phyloP scores from a whole-genome alignment of 2,113 vertebrate species.

The Helogale parvula region DNA sequence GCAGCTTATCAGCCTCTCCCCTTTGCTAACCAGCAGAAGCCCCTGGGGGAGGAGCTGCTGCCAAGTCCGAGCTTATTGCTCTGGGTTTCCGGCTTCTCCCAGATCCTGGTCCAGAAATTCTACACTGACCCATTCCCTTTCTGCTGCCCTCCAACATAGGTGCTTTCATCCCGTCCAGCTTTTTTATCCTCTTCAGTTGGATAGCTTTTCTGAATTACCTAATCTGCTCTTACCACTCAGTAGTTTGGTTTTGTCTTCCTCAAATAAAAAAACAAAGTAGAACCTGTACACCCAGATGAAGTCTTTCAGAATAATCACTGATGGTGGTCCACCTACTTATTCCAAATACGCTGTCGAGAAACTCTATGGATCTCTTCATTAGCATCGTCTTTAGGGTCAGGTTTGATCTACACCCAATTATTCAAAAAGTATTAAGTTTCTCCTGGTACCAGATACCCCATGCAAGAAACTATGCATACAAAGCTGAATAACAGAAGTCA shows the following conservation, averaged over 20 bases:
- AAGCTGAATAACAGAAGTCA: neutral
- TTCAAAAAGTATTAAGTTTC: neutral
- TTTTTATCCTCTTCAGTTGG: neutral
- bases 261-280: neutral
- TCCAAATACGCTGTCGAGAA: neutral
- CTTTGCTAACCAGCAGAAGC: neutral
- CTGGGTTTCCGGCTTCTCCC: neutral
- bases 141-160: neutral
- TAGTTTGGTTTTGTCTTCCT: neutral
- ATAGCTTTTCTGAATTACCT: neutral
- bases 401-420: neutral
- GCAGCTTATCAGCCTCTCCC: neutral
- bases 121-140: neutral
- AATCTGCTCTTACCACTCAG: neutral
- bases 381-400: neutral
- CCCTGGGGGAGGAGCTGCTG: neutral
- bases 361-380: neutral
- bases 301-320: neutral
- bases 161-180: neutral
- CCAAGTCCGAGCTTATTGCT: neutral
- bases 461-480: neutral
- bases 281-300: neutral
- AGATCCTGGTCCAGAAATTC: neutral
- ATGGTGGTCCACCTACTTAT: neutral
- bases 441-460: neutral